Percentiles rank a stretch among this genome's conserved stretches.
These are phyloP conservation scores for Troides aeacus DNA, from an alignment of 2,888 invertebrate species.

Conservation along the genomic window DNA sequence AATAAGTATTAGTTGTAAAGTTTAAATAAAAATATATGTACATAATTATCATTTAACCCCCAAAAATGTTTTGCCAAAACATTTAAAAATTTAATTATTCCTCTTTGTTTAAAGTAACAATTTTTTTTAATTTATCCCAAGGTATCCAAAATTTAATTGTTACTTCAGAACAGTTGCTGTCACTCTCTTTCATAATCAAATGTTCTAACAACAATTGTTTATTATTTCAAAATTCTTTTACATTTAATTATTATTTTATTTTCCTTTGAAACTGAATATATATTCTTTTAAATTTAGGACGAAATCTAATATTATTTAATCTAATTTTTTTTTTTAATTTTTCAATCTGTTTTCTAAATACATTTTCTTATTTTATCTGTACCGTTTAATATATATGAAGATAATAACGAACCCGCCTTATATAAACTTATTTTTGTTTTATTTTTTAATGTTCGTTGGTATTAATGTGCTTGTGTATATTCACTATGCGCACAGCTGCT, in stretches of 20 bases:
- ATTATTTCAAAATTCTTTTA: too few species aligned
- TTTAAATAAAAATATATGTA: too few species aligned
- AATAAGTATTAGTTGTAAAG: too few species aligned
- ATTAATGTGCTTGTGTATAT: conserved; percentile 46
- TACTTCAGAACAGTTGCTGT: conserved; percentile 7
- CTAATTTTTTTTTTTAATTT: neutral
- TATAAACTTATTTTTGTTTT: conserved; percentile 5
- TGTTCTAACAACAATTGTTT: too few species aligned
- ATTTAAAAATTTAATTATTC: too few species aligned
- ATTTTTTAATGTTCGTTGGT: conserved; percentile 29
- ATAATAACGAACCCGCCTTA: conserved; percentile 12
- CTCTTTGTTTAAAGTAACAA: too few species aligned
- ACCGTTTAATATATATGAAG: neutral
- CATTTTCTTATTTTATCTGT: neutral
- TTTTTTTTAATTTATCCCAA: too few species aligned
- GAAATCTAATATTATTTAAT: neutral
- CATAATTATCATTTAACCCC: too few species aligned
- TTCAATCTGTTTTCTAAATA: neutral
- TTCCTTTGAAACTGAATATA: too few species aligned
- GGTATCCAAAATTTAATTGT: conserved; percentile 14
- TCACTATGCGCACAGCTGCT: conserved; percentile 64
- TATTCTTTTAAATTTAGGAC: too few species aligned
- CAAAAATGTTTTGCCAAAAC: too few species aligned
- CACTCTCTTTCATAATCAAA: neutral
- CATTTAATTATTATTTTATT: too few species aligned